Conservation (phyloP, 2,888 invertebrate species). For the Phragmatobia fuliginosa region DNA sequence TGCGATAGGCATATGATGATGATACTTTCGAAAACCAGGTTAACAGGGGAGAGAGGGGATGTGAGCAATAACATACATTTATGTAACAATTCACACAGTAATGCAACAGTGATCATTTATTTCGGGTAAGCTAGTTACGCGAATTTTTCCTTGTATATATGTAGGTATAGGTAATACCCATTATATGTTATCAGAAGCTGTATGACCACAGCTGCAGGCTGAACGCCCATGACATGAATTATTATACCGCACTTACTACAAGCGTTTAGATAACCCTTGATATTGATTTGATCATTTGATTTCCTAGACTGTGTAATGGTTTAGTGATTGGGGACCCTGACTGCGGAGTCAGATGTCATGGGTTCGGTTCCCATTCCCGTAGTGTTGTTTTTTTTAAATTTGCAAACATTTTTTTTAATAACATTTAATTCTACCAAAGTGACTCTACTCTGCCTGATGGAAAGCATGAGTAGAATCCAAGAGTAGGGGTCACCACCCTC, state of each 20-base stretch:
- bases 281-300: background rate
- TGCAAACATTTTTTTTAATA: no score
- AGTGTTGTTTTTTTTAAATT: background rate
- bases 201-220: background rate
- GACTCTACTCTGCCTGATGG: no score
- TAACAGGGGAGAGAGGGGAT: no score
- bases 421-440: no score
- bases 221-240: background rate
- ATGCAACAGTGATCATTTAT: background rate
- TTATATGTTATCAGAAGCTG: background rate
- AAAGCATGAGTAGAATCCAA: no score
- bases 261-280: background rate
- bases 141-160: background rate
- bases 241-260: background rate
- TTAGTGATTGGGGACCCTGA: background rate
- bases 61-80: no score
- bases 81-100: background rate
- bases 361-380: background rate
- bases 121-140: background rate
- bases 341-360: background rate
- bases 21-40: no score
- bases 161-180: background rate
- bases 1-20: no score
- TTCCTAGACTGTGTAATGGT: background rate
- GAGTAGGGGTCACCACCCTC: no score